Evolutionary conservation across 2,113 vertebrate species (phyloP), one percentile per base, ranked within the genome.

Genomic region (Spheniscus mendiculus): DNA sequence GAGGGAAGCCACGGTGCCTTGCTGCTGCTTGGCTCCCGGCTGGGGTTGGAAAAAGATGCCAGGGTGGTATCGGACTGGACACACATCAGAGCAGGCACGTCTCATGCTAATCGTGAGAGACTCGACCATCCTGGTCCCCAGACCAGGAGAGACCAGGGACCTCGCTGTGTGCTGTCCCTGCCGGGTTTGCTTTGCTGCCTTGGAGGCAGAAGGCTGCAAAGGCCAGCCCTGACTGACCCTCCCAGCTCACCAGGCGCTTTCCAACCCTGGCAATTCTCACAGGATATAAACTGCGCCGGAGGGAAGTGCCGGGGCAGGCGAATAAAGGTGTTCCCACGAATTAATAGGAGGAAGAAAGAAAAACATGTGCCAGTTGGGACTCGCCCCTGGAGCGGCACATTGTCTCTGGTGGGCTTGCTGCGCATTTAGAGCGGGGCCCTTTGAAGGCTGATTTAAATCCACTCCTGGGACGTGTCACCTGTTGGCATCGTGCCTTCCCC

Each of bases 301-400:
- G 11, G 82, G 92, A 94, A 96, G 66, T 16, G 56, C 58, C 0
- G 2, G 36, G 70, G 44, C 47, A 14, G 44, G 92, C 6, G 8
- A 93, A 23, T 73, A 73, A 86, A 97, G 92, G 79, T 96, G 74
- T 94, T 97, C 90, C 82, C 90, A 80, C 15, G 15, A 62, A 81
- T 83, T 83, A 90, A 90, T 7, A 87, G 86, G 61, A 86, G 90
- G 92, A 76, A 94, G 66, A 83, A 93, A 82, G 70, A 47, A 90
- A 95, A 84, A n/a, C 42, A 10, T 20, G 58, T 59, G 85, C 85
- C 90, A 63, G 86, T 17, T 63, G 86, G 79, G 89, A 42, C 79
- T 88, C 7, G 63, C 63, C 74, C 82, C 92, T 63, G 88, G n/a
- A 66, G 72, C n/a, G 1, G 7, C 2, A 7, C 72, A 58, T 89